phyloP scores from a whole-genome alignment of 2,113 vertebrate genomes.

The Thamnophis sirtalis region DNA sequence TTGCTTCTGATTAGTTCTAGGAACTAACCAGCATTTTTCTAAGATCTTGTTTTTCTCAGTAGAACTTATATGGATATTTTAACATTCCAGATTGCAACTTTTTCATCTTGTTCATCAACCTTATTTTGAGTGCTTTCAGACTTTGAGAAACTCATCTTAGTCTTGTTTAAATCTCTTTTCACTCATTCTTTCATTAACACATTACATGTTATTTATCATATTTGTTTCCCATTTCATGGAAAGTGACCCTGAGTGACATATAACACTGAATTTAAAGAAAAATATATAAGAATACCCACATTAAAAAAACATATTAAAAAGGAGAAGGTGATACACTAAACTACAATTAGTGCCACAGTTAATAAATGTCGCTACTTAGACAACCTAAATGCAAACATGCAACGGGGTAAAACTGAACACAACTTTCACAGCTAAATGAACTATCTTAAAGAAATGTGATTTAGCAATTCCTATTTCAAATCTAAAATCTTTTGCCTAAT shows the following conservation, averaged over 20 bases:
- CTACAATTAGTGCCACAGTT: not conserved
- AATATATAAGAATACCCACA: not conserved
- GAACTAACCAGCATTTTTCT: not conserved
- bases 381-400: not conserved
- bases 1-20: not conserved
- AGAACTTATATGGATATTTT: not conserved
- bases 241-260: not conserved
- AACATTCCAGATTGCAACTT: not conserved
- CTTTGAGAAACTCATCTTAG: not conserved
- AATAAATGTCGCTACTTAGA: not conserved
- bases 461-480: not conserved
- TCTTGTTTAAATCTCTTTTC: not conserved
- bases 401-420: not conserved
- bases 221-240: not conserved
- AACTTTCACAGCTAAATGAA: not conserved
- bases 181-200: not conserved
- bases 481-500: no score
- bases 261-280: not conserved
- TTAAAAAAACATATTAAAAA: not conserved
- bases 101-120: not conserved
- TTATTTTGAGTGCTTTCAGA: not conserved
- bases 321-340: not conserved
- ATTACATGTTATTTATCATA: not conserved
- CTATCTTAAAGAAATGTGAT: slow-evolving; percentile 1
- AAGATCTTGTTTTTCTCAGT: not conserved